Evolutionary conservation across 2,113 vertebrate genomes (phyloP).

Genomic region (Himantopus leucocephalus): DNA sequence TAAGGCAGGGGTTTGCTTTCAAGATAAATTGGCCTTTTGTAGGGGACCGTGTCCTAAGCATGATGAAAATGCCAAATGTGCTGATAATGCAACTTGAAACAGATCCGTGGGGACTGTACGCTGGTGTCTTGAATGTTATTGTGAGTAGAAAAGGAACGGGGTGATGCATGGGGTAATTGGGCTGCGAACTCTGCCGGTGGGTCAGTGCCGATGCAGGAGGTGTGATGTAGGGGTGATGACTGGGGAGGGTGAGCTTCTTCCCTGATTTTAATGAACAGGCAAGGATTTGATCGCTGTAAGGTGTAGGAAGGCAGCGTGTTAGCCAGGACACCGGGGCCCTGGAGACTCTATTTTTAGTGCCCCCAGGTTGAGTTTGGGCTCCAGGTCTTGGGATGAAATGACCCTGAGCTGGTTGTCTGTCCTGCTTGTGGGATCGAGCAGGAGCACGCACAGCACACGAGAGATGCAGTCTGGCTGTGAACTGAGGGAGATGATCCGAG

Average conservation of each 20-base stretch:
- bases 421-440: rapidly evolving
- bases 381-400: background rate
- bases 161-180: background rate
- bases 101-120: background rate
- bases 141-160: background rate
- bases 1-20: background rate
- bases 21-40: background rate
- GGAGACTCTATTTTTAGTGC: background rate
- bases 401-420: background rate
- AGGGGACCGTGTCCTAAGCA: background rate
- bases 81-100: slow-evolving; percentile 35
- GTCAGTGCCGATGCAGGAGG: background rate
- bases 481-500: background rate
- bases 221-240: background rate
- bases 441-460: rapidly evolving
- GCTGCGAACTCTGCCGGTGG: background rate
- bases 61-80: slow-evolving; percentile 28
- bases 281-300: background rate
- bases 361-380: rapidly evolving
- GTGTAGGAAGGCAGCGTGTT: rapidly evolving
- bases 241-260: background rate
- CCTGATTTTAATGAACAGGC: background rate
- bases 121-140: background rate
- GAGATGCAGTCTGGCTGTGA: background rate
- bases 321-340: background rate